Evolutionary conservation across 2,888 invertebrate species (phyloP), one percentile per base, ranked within the genome.

Genomic region (Lomographa bimaculata): DNA sequence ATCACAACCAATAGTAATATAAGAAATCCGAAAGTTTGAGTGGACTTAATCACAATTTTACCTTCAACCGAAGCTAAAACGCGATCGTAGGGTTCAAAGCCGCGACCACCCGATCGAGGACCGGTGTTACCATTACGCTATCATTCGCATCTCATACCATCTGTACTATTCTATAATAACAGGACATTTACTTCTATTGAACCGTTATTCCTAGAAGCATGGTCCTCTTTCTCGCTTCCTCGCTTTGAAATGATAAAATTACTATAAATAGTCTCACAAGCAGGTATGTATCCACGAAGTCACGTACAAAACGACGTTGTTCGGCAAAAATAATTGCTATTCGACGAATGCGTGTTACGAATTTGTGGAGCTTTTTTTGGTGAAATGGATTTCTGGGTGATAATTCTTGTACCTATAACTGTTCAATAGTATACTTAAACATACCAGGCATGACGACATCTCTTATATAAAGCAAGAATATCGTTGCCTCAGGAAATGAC

Each of bases 161-260:
- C 27, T 16, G 28, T 40, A 10, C 23, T 28, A 34, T 34, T 40
- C 33, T n/a, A n/a, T n/a, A n/a, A n/a, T 34, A 40, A 40, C 28
- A 21, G 18, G 19, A 18, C 27, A 30, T 36, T 42, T 32, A 32
- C 26, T 32, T 39, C 20, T 14, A 14, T 34, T 7, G 17, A 38
- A 49, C 41, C 33, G 41, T 43, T 37, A 27, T 12, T 49, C 33
- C 40, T 23, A 46, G 38, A 33, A 36, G 4, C 11, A 19, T 27
- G 34, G 25, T 33, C 25, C 27, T 24, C 8, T n/a, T n/a, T 7
- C 34, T 16, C 25, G 5, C 33, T 34, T 28, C 24, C 24, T 24
- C 36, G 49, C 46, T 44, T 49, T 33, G 44, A 44, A 49, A 52
- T 44, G 41, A 46, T 44, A 44, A 46, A 44, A 46, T 47, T 48